phyloP scores from a whole-genome alignment of 2,797 vertebrate species.

The Helicolenus hilgendorfi region DNA sequence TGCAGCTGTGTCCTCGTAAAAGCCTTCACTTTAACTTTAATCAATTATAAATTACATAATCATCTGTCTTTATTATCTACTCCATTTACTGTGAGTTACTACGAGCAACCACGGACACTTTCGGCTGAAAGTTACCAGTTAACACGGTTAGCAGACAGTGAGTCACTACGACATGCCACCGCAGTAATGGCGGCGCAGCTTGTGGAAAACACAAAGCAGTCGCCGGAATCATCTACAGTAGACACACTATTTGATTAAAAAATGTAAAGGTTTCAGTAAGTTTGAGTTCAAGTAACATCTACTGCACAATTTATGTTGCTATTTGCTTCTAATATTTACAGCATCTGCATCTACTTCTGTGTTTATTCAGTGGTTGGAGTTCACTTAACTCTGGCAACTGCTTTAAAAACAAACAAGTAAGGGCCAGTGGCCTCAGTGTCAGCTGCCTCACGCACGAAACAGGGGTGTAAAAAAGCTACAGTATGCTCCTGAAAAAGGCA shows the following conservation, averaged over 20 bases:
- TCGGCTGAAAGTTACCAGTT: no score
- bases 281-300: neutral
- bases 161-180: no score
- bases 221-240: neutral
- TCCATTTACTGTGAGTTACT: no score
- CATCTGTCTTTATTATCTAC: no score
- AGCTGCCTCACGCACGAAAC: conserved; percentile 40
- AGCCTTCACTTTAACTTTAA: no score
- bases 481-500: conserved; percentile 23
- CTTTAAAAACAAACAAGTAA: conserved; percentile 75
- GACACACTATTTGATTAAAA: neutral
- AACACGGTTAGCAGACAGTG: no score
- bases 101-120: no score
- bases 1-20: no score
- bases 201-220: neutral
- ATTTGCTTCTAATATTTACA: conserved; percentile 3
- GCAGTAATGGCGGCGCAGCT: neutral
- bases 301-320: neutral
- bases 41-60: no score
- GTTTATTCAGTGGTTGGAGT: conserved; percentile 16
- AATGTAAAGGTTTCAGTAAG: neutral
- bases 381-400: conserved; percentile 29
- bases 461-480: neutral
- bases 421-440: conserved; percentile 59
- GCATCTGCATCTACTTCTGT: neutral